These are phyloP conservation scores for Mesocentrotus franciscanus DNA, from an alignment of 53 echinoderm and acorn worm species.

Conservation along the genomic window DNA sequence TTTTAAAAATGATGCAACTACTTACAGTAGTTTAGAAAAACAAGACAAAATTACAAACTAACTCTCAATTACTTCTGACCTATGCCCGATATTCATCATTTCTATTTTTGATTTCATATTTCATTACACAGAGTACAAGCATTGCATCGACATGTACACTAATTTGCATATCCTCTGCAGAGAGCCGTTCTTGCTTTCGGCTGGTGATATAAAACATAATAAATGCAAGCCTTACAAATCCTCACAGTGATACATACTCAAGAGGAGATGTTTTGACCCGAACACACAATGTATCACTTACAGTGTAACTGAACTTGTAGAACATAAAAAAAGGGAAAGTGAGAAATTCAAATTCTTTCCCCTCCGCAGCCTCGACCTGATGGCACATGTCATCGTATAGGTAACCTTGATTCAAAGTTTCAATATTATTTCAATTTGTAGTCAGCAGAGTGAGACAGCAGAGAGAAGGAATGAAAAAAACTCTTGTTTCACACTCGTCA, in stretches of 20 bases:
- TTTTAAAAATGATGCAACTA: background rate
- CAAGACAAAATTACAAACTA: background rate
- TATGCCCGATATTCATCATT: background rate
- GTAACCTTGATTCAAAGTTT: slow-evolving; percentile 41
- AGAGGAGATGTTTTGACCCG: background rate
- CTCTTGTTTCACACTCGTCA: slow-evolving; percentile 13
- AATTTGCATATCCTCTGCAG: background rate
- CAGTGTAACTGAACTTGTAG: background rate
- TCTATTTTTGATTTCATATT: background rate
- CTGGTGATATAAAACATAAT: background rate
- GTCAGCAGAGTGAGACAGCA: slow-evolving; percentile 18
- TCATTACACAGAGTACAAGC: background rate
- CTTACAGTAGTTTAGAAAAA: background rate
- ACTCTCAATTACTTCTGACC: background rate
- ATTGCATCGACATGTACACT: background rate
- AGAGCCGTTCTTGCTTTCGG: too few relatives aligned
- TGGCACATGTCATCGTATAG: background rate
- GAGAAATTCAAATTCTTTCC: background rate
- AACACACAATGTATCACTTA: background rate
- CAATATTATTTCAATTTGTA: slow-evolving; percentile 43
- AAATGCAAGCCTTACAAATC: background rate
- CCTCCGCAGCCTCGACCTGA: background rate
- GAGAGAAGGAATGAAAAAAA: slow-evolving; percentile 35
- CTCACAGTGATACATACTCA: background rate
- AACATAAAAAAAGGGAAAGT: background rate